These are phyloP conservation scores for Parazoanthus swiftii DNA, from an alignment of 92 coral and sea anemone genomes.

Conservation along the genomic window DNA sequence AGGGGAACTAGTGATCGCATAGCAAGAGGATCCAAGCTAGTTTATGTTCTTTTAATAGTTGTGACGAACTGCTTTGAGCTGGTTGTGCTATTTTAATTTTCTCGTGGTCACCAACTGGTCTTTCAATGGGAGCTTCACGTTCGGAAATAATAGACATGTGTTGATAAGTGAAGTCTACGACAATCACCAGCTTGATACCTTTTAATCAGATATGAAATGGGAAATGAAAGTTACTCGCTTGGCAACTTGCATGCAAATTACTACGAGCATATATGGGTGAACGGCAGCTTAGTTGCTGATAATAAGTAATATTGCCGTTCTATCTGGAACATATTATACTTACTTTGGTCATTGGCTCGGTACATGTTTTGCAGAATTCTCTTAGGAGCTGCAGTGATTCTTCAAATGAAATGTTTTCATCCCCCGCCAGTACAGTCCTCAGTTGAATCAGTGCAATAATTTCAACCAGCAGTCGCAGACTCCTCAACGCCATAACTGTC, in stretches of 20 bases:
- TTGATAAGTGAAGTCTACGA: too few species aligned
- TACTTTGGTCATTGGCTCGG: neutral
- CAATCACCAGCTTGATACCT: too few species aligned
- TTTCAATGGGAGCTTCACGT: too few species aligned
- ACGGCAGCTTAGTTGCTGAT: too few species aligned
- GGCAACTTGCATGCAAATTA: neutral
- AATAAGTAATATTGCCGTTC: neutral
- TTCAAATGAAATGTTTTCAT: neutral
- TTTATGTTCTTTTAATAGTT: too few species aligned
- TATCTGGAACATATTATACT: neutral
- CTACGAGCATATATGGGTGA: neutral
- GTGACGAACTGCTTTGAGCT: too few species aligned
- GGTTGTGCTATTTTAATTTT: too few species aligned
- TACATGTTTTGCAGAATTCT: neutral
- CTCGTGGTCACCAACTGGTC: too few species aligned
- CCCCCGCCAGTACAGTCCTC: neutral
- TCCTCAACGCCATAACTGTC: neutral
- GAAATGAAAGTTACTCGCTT: neutral
- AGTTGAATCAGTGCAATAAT: neutral
- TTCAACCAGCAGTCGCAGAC: neutral
- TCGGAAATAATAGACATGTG: too few species aligned
- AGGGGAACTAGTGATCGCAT: neutral
- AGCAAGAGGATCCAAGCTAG: too few species aligned
- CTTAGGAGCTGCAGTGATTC: neutral
- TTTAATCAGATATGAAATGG: too few species aligned